Percentiles rank a stretch among this genome's conserved stretches.
These are phyloP conservation scores for Eretmochelys imbricata DNA, from an alignment of 2,113 vertebrate species.

Conservation along the genomic window DNA sequence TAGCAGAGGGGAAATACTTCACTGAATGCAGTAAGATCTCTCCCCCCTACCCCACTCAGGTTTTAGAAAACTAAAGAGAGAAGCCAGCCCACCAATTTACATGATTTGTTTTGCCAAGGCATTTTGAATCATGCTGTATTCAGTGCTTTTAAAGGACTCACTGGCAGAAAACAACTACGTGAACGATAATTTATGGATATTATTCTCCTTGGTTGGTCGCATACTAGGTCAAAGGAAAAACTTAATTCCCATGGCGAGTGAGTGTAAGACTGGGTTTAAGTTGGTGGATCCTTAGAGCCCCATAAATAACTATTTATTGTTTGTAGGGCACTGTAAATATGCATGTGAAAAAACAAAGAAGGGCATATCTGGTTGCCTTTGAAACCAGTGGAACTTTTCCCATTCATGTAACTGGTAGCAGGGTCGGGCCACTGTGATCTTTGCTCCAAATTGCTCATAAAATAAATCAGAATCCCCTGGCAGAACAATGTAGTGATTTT, in stretches of 20 bases:
- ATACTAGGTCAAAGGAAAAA: not conserved
- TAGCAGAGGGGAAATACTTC: not conserved
- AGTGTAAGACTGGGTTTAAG: not conserved
- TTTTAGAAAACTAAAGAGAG: not conserved
- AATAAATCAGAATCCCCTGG: not conserved
- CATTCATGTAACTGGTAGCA: not conserved
- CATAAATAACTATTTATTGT: not conserved
- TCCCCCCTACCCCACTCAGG: not conserved
- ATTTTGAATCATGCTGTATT: not conserved
- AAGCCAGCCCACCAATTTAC: not conserved
- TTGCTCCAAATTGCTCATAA: not conserved
- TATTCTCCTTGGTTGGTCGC: not conserved
- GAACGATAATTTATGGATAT: not conserved
- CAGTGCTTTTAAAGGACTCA: not conserved
- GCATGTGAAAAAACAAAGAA: not conserved
- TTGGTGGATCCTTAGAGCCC: not conserved
- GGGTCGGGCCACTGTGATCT: not conserved
- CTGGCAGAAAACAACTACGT: not conserved
- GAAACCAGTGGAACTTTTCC: not conserved
- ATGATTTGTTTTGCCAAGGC: not conserved
- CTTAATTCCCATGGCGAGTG: not conserved
- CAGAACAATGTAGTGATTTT: not conserved
- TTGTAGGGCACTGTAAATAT: not conserved
- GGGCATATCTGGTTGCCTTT: not conserved
- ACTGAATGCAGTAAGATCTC: not conserved